Evolutionary conservation across 2,888 invertebrate genomes (phyloP).

Genomic region (Drosophila kanekoi): DNA sequence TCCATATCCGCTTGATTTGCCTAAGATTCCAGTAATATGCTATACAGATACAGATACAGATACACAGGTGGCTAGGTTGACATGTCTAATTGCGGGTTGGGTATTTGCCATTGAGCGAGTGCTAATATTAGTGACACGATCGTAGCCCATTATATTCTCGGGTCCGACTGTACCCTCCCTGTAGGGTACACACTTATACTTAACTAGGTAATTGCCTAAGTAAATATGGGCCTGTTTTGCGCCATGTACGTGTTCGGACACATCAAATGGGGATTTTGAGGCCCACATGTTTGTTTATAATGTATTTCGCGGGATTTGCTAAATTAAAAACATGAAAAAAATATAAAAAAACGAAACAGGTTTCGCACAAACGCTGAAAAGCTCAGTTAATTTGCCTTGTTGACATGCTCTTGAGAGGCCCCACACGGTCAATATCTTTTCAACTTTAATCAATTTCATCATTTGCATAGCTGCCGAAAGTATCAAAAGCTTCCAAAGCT

Average conservation of each 20-base stretch:
- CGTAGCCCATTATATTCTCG: slow-evolving; percentile 3
- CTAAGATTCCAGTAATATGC: slow-evolving; percentile 7
- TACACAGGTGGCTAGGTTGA: not conserved
- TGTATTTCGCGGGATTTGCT: slow-evolving; percentile 10
- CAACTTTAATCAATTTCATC: slow-evolving; percentile 23
- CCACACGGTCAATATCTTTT: slow-evolving; percentile 4
- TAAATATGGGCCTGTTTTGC: slow-evolving; percentile 33
- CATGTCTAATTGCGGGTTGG: slow-evolving; percentile 26
- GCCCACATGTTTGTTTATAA: slow-evolving; percentile 3
- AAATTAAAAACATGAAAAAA: slow-evolving; percentile 4
- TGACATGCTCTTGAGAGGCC: slow-evolving; percentile 19
- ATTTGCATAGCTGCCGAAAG: slow-evolving; percentile 26
- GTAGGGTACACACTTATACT: slow-evolving; percentile 4
- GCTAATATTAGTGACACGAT: slow-evolving; percentile 37
- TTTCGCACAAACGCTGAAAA: slow-evolving; percentile 33
- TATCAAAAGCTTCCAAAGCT: slow-evolving; percentile 13
- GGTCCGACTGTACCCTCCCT: slow-evolving; percentile 3
- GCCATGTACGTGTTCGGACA: slow-evolving; percentile 11
- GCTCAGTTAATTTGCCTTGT: slow-evolving; percentile 53
- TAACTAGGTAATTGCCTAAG: slow-evolving; percentile 32
- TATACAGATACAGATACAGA: not conserved
- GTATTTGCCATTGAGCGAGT: slow-evolving; percentile 7
- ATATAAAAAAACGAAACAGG: slow-evolving; percentile 30
- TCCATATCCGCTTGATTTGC: slow-evolving; percentile 7
- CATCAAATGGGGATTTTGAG: slow-evolving; percentile 18